Base-by-base conservation (phyloP, 2,797 vertebrate genomes). In the Enteromius afrohamiltoni region DNA sequence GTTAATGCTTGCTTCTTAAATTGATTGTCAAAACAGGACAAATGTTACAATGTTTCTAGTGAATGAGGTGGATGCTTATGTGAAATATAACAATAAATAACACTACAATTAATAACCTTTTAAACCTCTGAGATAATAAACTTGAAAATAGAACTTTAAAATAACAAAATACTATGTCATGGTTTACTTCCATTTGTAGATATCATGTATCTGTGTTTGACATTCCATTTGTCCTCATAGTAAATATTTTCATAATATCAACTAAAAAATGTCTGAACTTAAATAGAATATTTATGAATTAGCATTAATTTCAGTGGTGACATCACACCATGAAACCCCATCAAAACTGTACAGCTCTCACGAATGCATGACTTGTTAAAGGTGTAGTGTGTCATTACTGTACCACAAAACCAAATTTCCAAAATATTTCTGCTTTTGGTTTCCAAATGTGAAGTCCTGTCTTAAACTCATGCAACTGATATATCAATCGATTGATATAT, bases 61-160 rank as follows among this genome's bases (percentile, higher is more conserved):
- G 45, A 74, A 82, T 47, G 26, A 83, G 67, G 85, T 69, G 64
- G 26, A 64, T 9, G 3, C 21, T 81, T 74, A 21, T 69, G 40
- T 47, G 23, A 62, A 88, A 80, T 58, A 86, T 79, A 62, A 82
- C 64, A 77, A n/a, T 37, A 90, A 65, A 83, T 51, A 73, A 88
- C 76, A 89, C 87, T 82, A 65, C 68, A 89, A 89, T 88, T 91
- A 89, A 88, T 90, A 86, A 86, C 87, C 77, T 86, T 78, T 85
- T 88, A 91, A 90, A 93, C 88, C 86, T 93, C 86, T 90, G 79
- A 88, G 85, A 78, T 87, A 69, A 85, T 87, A 90, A 91, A 92
- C 88, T 90, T 85, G 86, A 91, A 91, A 93, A 91, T 89, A 92
- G 83, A 91, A 77, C 83, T 87, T 80, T 89, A 89, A 92, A 91